Percentiles rank a stretch among this genome's conserved stretches.
These are phyloP conservation scores for Galleria mellonella DNA, from an alignment of 1,140 invertebrate species.

Conservation along the genomic window DNA sequence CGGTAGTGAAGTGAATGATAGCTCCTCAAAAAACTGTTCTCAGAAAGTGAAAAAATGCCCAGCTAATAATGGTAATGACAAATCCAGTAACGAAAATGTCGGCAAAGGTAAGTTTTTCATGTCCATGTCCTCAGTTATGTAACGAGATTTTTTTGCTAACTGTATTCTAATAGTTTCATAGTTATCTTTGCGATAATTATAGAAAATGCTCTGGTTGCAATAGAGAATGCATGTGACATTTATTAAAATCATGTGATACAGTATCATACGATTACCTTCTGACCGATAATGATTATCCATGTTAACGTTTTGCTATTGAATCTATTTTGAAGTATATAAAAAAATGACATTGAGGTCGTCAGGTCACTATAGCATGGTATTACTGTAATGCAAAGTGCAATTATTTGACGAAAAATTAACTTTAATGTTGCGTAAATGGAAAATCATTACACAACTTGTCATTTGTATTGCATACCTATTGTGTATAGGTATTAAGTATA, in stretches of 20 bases:
- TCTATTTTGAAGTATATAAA: neutral
- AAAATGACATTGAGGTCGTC: neutral
- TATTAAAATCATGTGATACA: slow-evolving; percentile 25
- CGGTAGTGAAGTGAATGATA: slow-evolving; percentile 74
- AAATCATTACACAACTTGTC: slow-evolving; percentile 28
- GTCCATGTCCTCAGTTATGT: slow-evolving; percentile 69
- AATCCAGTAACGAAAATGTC: slow-evolving; percentile 54
- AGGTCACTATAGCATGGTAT: neutral
- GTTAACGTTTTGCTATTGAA: slow-evolving; percentile 6
- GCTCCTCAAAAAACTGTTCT: slow-evolving; percentile 58
- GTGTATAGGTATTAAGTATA: no score
- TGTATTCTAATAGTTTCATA: slow-evolving; percentile 20
- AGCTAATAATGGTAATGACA: slow-evolving; percentile 51
- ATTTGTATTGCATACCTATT: slow-evolving; percentile 15
- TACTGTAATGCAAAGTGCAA: neutral
- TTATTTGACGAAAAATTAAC: neutral
- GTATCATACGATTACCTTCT: neutral
- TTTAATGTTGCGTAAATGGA: neutral
- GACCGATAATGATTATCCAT: neutral
- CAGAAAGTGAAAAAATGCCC: slow-evolving; percentile 73
- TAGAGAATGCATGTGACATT: slow-evolving; percentile 42
- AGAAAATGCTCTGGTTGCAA: slow-evolving; percentile 11
- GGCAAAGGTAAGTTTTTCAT: slow-evolving; percentile 67
- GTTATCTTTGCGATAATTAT: slow-evolving; percentile 16
- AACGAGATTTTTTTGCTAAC: slow-evolving; percentile 51